Evolutionary conservation across 2,113 vertebrate genomes (phyloP).

Genomic region (Crotophaga sulcirostris): DNA sequence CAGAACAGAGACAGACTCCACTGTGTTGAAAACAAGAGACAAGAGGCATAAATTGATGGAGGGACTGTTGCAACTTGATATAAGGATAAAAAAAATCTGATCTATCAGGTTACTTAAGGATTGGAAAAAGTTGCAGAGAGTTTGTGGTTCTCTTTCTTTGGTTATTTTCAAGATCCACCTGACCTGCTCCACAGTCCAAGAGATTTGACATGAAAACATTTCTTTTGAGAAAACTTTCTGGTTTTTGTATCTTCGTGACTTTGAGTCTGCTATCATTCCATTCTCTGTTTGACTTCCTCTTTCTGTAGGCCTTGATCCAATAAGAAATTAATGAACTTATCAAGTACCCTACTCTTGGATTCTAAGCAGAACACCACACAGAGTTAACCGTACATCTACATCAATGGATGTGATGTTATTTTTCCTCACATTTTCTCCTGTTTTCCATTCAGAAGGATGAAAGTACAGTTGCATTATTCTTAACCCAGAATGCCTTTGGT

Average conservation of each 20-base stretch:
- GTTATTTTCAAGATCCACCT: neutral
- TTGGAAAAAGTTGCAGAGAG: neutral
- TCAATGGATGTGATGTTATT: neutral
- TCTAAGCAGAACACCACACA: neutral
- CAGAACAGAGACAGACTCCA: neutral
- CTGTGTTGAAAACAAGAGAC: neutral
- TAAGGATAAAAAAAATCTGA: fast-evolving
- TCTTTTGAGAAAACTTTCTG: neutral
- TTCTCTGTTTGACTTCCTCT: neutral
- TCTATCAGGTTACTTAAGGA: neutral
- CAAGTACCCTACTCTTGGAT: neutral
- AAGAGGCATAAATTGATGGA: neutral
- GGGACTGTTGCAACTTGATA: neutral
- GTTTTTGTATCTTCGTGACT: neutral
- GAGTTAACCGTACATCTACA: neutral
- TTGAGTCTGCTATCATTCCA: neutral
- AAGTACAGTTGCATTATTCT: neutral
- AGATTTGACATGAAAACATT: neutral
- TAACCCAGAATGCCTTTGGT: neutral
- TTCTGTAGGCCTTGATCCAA: neutral
- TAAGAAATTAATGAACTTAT: neutral
- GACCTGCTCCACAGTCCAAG: neutral
- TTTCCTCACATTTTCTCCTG: neutral
- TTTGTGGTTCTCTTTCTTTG: neutral
- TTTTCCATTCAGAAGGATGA: neutral